These are phyloP conservation scores for Netta rufina DNA, from an alignment of 2,797 vertebrate species.

Conservation along the genomic window DNA sequence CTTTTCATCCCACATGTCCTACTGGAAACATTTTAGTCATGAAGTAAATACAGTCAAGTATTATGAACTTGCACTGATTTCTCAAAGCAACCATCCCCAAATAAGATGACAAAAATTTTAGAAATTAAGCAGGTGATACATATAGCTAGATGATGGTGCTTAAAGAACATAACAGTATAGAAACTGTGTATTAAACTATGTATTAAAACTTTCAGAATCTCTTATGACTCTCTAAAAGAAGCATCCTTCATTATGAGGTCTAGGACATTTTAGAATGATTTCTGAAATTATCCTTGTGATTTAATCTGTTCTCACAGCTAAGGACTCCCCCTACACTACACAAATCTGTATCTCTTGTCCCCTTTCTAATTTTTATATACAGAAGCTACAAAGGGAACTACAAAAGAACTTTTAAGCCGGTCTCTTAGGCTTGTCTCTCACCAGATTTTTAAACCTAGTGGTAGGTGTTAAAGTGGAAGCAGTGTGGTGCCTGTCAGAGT, in stretches of 20 bases:
- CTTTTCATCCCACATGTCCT: neutral
- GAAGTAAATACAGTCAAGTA: neutral
- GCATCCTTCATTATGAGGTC: neutral
- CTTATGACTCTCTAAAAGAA: neutral
- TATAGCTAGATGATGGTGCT: neutral
- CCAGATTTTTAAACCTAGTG: neutral
- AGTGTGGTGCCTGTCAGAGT: neutral
- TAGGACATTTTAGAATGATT: neutral
- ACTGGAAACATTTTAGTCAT: neutral
- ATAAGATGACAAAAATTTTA: neutral
- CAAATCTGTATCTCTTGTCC: neutral
- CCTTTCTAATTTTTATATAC: neutral
- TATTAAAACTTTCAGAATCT: neutral
- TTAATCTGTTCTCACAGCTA: neutral
- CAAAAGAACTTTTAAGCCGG: neutral
- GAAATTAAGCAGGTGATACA: neutral
- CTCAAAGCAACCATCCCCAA: neutral
- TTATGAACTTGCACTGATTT: neutral
- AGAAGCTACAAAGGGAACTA: neutral
- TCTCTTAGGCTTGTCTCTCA: neutral
- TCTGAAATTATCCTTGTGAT: neutral
- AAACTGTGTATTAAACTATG: neutral
- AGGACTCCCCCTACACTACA: accelerated
- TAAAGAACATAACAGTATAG: neutral
- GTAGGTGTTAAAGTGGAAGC: neutral